Evolutionary conservation across 2,797 vertebrate genomes (phyloP), one percentile per base, ranked within the genome.

Genomic region (Scleropages formosus): DNA sequence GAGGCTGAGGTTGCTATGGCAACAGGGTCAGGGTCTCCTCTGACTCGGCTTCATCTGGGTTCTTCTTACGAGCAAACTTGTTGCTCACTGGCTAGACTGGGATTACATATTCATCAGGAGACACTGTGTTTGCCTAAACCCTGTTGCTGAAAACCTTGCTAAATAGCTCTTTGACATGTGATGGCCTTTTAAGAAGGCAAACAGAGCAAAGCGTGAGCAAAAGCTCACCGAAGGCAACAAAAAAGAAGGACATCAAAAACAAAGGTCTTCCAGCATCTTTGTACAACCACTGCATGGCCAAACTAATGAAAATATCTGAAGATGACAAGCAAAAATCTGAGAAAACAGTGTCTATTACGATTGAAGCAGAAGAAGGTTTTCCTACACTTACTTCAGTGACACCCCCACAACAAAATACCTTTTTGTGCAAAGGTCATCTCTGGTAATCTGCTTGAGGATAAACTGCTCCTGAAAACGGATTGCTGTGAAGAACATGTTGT

Each of bases 1-100:
- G 83, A 84, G 67, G 80, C 80, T 80, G 79, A 75, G 15, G 88
- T 91, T 84, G 82, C 86, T 79, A 87, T 85, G 85, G 88, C 76
- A 82, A 89, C 65, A 11, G 31, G 76, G 82, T 81, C 81, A 69
- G 26, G 60, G 39, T 76, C 81, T 82, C 22, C 12, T 7, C 58
- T 8, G 47, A 75, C 67, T 49, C 81, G 73, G 81, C 24, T 79
- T 80, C 74, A 64, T 75, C 78, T 1, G 47, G 18, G 74, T 59
- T n/a, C 73, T 13, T 62, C 12, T n/a, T 62, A 75, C 79, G 78
- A 72, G 44, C 15, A 59, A 53, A 77, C 39, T 59, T 39, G 22
- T 24, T 59, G 47, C 18, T 61, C 69, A 26, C 60, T 53, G 68
- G 18, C 46, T 53, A n/a, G 27, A 56, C 49, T 24, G 3, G 46